These are phyloP conservation scores for Bufo gargarizans DNA, from an alignment of 2,113 vertebrate species.

Conservation along the genomic window DNA sequence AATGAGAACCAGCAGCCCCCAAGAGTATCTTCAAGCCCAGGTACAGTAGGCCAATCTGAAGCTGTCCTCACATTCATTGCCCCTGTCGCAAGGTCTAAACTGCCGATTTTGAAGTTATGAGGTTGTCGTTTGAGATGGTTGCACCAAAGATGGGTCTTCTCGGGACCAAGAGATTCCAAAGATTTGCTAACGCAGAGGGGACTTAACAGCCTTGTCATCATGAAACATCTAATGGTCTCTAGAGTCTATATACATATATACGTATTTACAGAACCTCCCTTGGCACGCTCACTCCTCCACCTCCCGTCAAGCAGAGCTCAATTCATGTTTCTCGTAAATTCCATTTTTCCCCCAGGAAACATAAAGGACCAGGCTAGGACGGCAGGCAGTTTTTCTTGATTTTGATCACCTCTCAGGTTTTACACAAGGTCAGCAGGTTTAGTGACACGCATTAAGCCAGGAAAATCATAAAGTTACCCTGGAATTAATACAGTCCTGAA, in stretches of 20 bases:
- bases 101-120: neutral
- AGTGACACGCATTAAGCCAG: conserved; percentile 51
- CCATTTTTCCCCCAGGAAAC: conserved; percentile 47
- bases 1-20: too few species aligned
- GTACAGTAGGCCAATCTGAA: neutral
- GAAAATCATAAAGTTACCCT: conserved; percentile 44
- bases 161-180: neutral
- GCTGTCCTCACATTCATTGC: too few species aligned
- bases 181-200: neutral
- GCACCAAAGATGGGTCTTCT: neutral
- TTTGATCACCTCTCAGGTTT: conserved; percentile 56
- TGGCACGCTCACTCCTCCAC: neutral
- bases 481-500: conserved; percentile 41
- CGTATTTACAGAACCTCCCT: conserved; percentile 8
- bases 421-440: conserved; percentile 53
- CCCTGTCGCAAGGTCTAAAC: neutral
- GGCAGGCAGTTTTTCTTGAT: conserved; percentile 27
- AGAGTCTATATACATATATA: too few species aligned
- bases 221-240: neutral
- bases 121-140: neutral
- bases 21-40: too few species aligned
- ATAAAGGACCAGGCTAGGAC: conserved; percentile 31
- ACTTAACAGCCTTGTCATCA: neutral
- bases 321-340: conserved; percentile 50
- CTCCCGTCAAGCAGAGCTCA: neutral